Percentiles rank a stretch among this genome's conserved stretches.
These are phyloP conservation scores for Apostichopus leukothele DNA, from an alignment of 53 echinoderm and acorn worm species.

Conservation along the genomic window DNA sequence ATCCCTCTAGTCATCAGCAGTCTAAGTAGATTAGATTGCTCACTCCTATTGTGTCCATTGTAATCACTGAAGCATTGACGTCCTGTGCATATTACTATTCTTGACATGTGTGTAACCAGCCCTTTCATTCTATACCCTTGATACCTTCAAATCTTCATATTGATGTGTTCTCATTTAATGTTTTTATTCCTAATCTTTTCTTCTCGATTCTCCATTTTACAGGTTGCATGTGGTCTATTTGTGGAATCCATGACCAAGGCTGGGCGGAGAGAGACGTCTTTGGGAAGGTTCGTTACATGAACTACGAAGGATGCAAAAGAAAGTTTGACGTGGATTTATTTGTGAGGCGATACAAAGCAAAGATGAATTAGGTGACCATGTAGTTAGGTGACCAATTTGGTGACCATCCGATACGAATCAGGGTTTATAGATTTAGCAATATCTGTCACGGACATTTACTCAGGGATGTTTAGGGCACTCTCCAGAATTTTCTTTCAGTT, in stretches of 20 bases:
- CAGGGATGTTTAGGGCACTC: too few species aligned
- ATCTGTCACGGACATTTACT: too few species aligned
- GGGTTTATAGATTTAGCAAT: neutral
- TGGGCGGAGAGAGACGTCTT: slow-evolving; percentile 81
- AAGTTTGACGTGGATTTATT: slow-evolving; percentile 82
- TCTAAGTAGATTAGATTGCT: too few species aligned
- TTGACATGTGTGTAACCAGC: neutral
- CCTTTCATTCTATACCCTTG: neutral
- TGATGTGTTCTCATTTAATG: neutral
- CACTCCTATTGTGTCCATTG: neutral
- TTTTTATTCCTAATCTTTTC: neutral
- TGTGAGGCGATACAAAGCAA: slow-evolving; percentile 58
- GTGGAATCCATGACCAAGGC: slow-evolving; percentile 89
- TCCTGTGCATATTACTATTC: neutral
- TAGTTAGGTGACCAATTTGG: neutral
- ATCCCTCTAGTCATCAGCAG: too few species aligned
- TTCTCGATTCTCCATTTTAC: neutral
- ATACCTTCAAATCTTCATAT: neutral
- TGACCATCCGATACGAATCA: neutral
- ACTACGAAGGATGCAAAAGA: slow-evolving; percentile 80
- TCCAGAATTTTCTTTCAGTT: too few species aligned
- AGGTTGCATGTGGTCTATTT: slow-evolving; percentile 96
- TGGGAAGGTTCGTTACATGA: slow-evolving; percentile 90
- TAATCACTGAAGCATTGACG: neutral
- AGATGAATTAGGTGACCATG: neutral